Conservation (phyloP, 2,113 vertebrate species). For the Clarias gariepinus region DNA sequence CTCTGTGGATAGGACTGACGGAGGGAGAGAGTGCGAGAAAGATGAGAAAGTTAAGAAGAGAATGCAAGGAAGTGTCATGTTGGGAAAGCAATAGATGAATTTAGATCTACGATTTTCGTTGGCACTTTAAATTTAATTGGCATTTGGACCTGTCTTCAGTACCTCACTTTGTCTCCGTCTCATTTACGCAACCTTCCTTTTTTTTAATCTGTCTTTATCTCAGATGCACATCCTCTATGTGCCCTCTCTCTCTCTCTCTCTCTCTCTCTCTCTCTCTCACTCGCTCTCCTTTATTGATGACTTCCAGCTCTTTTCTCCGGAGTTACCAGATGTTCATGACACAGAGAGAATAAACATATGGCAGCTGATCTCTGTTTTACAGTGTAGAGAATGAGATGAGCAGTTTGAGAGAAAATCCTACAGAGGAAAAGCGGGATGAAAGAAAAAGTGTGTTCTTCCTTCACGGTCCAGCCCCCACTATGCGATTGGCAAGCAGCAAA, state of each 20-base stretch:
- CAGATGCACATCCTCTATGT: not conserved
- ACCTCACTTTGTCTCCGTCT: constrained; percentile 10
- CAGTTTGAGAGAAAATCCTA: not conserved
- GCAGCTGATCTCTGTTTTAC: constrained; percentile 28
- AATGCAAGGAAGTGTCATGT: constrained; percentile 43
- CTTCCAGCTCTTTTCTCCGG: not conserved
- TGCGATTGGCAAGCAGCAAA: not conserved
- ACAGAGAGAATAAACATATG: constrained; percentile 23
- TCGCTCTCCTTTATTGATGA: constrained; percentile 3
- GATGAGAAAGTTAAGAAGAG: constrained; percentile 47
- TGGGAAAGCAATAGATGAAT: constrained; percentile 31
- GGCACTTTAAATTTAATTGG: constrained; percentile 1
- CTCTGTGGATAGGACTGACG: constrained; percentile 1
- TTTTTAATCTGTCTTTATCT: not conserved
- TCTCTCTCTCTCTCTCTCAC: not conserved
- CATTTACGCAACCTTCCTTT: not conserved
- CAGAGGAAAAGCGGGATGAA: not conserved
- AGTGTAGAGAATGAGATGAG: constrained; percentile 1
- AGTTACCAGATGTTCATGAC: constrained; percentile 39
- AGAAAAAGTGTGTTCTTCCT: not conserved
- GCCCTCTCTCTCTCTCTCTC: not conserved
- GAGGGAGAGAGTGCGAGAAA: constrained; percentile 46
- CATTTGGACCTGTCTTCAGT: constrained; percentile 14
- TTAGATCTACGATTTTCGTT: not conserved
- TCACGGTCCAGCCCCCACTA: not conserved